phyloP scores from a whole-genome alignment of 2,888 invertebrate genomes.

The Seira sanloemensis region DNA sequence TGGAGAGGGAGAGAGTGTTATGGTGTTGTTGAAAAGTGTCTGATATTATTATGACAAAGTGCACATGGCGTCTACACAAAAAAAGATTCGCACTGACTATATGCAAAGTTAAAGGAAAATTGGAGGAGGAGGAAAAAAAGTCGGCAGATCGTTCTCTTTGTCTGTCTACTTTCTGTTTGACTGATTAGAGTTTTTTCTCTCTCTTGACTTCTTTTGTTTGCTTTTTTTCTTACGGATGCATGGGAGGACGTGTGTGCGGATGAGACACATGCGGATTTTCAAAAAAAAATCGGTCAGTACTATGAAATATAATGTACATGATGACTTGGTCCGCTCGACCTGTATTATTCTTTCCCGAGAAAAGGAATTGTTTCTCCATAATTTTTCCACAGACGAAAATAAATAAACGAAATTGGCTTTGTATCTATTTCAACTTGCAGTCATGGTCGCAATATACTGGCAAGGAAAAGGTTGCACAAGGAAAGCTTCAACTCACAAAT shows the following conservation, averaged over 20 bases:
- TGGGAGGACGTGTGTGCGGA: not conserved
- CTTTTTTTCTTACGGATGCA: not conserved
- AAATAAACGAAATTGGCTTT: not conserved
- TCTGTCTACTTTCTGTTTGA: not conserved
- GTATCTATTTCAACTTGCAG: not conserved
- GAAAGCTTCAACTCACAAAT: not conserved
- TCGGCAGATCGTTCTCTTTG: not conserved
- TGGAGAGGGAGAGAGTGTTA: too few relatives aligned
- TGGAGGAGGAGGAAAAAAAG: too few relatives aligned
- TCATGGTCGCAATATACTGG: too few relatives aligned
- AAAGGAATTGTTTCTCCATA: too few relatives aligned
- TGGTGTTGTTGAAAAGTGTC: slow-evolving; percentile 49
- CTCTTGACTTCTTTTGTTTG: slow-evolving; percentile 7
- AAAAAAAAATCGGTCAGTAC: not conserved
- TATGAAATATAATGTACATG: not conserved
- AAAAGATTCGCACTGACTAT: not conserved
- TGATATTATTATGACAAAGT: slow-evolving; percentile 59
- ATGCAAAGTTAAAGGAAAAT: too few relatives aligned
- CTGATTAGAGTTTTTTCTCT: not conserved
- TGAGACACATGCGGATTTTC: slow-evolving; percentile 1
- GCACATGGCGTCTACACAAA: slow-evolving; percentile 51
- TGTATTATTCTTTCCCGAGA: too few relatives aligned
- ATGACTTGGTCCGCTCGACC: not conserved
- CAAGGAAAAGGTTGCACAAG: not conserved
- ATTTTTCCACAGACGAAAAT: too few relatives aligned